Evolutionary conservation across 2,797 vertebrate species (phyloP).

Genomic region (Microchirus variegatus): DNA sequence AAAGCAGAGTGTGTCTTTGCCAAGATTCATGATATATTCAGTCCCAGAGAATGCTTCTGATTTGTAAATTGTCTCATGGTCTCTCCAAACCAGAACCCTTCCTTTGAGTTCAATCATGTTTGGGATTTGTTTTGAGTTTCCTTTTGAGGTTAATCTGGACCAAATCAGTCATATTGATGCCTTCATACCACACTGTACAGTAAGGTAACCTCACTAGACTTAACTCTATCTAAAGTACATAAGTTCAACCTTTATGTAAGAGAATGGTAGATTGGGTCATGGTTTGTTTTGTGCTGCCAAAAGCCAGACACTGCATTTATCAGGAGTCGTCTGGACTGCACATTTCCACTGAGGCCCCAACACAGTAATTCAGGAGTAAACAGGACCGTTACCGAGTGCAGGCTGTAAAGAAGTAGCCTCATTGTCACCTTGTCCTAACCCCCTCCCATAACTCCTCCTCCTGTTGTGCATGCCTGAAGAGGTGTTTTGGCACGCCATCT

Average conservation of each 20-base stretch:
- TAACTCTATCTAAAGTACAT: constrained; percentile 14
- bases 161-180: constrained; percentile 1
- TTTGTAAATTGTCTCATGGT: constrained; percentile 29
- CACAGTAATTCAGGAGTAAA: constrained; percentile 63
- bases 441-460: constrained; percentile 34
- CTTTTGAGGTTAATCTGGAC: constrained; percentile 8
- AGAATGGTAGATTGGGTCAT: constrained; percentile 36
- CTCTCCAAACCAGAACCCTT: constrained; percentile 16
- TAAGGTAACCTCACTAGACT: constrained; percentile 25
- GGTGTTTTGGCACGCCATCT: constrained; percentile 65
- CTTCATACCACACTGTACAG: constrained; percentile 17
- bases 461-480: constrained; percentile 62
- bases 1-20: constrained; percentile 16
- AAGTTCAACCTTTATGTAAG: constrained; percentile 44
- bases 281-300: constrained; percentile 58
- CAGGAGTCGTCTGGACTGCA: constrained; percentile 75
- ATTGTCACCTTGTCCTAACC: constrained; percentile 63
- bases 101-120: constrained; percentile 13
- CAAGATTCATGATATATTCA: constrained; percentile 31
- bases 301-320: constrained; percentile 76
- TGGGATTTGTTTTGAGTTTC: constrained; percentile 9
- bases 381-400: constrained; percentile 54
- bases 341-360: constrained; percentile 56
- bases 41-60: constrained; percentile 6
- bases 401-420: constrained; percentile 65